A percentile compares a stretch with the other conserved stretches of the same genome.
Conservation (phyloP, 2,888 invertebrate species). For the Sipha maydis region DNA sequence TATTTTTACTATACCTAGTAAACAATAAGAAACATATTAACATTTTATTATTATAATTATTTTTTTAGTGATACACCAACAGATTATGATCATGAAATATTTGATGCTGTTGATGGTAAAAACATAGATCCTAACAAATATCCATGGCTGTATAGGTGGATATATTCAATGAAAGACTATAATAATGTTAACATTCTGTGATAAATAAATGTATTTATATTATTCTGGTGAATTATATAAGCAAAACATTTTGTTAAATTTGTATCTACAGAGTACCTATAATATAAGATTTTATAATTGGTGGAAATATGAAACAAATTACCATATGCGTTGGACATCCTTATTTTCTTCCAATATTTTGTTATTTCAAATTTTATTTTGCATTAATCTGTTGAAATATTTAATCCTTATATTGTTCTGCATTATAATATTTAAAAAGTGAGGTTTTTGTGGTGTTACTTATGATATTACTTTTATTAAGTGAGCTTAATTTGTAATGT, state of each 20-base stretch:
- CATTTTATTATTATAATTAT: slow-evolving; percentile 24
- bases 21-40: too few species aligned
- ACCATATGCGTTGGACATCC: neutral
- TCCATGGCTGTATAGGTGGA: slow-evolving; percentile 82
- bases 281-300: too few species aligned
- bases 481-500: too few species aligned
- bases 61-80: slow-evolving; percentile 76
- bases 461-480: neutral
- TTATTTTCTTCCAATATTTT: neutral
- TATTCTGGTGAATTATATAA: slow-evolving; percentile 21
- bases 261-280: too few species aligned
- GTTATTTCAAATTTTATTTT: neutral
- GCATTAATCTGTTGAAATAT: neutral
- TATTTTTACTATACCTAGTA: too few species aligned
- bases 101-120: slow-evolving; percentile 76
- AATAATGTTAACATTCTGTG: slow-evolving; percentile 47
- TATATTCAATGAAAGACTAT: slow-evolving; percentile 69
- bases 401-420: slow-evolving; percentile 2
- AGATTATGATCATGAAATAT: slow-evolving; percentile 82
- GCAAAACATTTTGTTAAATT: too few species aligned
- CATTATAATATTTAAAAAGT: neutral
- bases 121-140: slow-evolving; percentile 68
- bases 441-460: neutral
- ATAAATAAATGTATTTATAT: slow-evolving; percentile 38
- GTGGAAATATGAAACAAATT: too few species aligned